Evolutionary conservation across 2,888 invertebrate species (phyloP).

Genomic region (Nephrocerus scutellatus): DNA sequence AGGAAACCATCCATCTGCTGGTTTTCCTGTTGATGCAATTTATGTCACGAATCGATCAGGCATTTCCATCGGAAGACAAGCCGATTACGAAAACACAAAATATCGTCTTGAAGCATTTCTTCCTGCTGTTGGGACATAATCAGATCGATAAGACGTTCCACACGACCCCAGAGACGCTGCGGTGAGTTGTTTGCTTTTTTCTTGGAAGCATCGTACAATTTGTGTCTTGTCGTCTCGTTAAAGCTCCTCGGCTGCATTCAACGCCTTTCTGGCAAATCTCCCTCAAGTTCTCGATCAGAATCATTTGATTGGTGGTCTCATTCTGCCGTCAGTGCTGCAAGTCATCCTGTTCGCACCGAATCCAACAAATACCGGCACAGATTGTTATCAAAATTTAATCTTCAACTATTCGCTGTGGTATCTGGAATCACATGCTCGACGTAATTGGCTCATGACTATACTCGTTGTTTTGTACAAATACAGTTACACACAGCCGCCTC

Average conservation of each 20-base stretch:
- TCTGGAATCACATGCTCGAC: slow-evolving; percentile 76
- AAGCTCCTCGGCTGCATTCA: slow-evolving; percentile 89
- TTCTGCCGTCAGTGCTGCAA: slow-evolving; percentile 77
- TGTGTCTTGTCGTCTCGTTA: slow-evolving; percentile 15
- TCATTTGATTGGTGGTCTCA: slow-evolving; percentile 82
- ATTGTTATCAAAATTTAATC: slow-evolving; percentile 54
- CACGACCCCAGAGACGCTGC: slow-evolving; percentile 76
- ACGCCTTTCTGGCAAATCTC: slow-evolving; percentile 88
- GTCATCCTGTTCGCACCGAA: slow-evolving; percentile 78
- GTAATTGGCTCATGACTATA: slow-evolving; percentile 89
- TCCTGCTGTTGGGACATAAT: slow-evolving; percentile 87
- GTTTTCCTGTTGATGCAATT: slow-evolving; percentile 97
- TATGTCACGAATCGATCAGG: slow-evolving; percentile 73
- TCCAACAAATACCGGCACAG: slow-evolving; percentile 55
- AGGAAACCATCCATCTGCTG: slow-evolving; percentile 89
- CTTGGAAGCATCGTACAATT: too few relatives aligned
- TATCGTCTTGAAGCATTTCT: slow-evolving; percentile 84
- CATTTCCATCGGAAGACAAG: slow-evolving; percentile 83
- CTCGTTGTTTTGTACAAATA: slow-evolving; percentile 93
- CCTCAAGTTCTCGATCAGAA: slow-evolving; percentile 95
- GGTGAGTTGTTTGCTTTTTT: slow-evolving; percentile 53
- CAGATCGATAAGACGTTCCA: slow-evolving; percentile 85
- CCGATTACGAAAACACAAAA: slow-evolving; percentile 70
- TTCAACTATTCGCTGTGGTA: slow-evolving; percentile 77
- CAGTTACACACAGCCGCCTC: slow-evolving; percentile 65